A percentile compares a stretch with the other conserved stretches of the same genome.
These are phyloP conservation scores for Hyphantria cunea DNA, from an alignment of 1,140 invertebrate genomes.

Conservation along the genomic window DNA sequence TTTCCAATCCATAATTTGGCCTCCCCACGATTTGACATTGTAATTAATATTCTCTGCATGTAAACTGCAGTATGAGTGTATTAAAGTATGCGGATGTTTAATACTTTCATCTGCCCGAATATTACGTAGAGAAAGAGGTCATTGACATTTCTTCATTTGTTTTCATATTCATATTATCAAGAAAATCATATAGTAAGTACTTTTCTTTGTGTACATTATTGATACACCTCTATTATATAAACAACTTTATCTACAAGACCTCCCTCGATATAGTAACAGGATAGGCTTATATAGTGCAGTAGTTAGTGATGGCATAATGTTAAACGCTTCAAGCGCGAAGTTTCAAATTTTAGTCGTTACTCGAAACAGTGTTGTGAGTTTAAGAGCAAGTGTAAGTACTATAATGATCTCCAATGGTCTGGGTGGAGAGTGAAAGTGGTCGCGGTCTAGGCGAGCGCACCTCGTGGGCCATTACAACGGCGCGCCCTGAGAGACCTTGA, in stretches of 20 bases:
- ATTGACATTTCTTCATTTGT: slow-evolving; percentile 23
- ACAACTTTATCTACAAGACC: slow-evolving; percentile 10
- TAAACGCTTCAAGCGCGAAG: slow-evolving; percentile 1
- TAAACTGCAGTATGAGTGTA: slow-evolving; percentile 24
- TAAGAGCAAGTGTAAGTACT: slow-evolving; percentile 40
- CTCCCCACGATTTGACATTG: slow-evolving; percentile 14
- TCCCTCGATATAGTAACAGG: slow-evolving; percentile 17
- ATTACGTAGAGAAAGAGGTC: slow-evolving; percentile 9
- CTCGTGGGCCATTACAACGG: slow-evolving; percentile 31
- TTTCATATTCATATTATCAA: slow-evolving; percentile 14
- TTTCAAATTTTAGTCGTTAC: slow-evolving; percentile 20
- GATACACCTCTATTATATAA: slow-evolving; percentile 15
- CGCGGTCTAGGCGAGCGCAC: slow-evolving; percentile 51
- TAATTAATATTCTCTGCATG: slow-evolving; percentile 34
- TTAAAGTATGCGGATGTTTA: slow-evolving; percentile 31
- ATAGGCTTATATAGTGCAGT: slow-evolving; percentile 11
- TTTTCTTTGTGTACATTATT: slow-evolving; percentile 5
- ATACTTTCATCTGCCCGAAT: slow-evolving; percentile 30
- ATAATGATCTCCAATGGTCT: slow-evolving; percentile 48
- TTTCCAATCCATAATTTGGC: slow-evolving; percentile 6
- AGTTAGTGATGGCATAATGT: slow-evolving; percentile 12
- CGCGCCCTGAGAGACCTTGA: slow-evolving; percentile 35
- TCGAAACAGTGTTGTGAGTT: slow-evolving; percentile 24
- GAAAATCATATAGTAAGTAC: slow-evolving; percentile 2
- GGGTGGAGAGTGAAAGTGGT: slow-evolving; percentile 65